Conservation (phyloP, 2,888 invertebrate genomes). For the Loripinus fragilis region DNA sequence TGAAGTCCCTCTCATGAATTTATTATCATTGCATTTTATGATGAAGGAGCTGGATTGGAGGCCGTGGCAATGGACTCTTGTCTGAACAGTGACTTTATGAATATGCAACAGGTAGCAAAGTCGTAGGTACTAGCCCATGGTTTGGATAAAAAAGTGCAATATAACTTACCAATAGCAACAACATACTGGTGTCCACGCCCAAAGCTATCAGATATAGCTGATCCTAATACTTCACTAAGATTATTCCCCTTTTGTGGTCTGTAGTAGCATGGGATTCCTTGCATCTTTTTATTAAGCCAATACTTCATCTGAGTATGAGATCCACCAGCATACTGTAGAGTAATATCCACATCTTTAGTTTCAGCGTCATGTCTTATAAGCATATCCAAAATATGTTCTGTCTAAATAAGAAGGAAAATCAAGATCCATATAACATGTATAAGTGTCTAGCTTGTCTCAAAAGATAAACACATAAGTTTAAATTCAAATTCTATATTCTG, state of each 20-base stretch:
- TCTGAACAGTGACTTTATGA: too few relatives aligned
- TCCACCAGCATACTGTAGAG: constrained; percentile 65
- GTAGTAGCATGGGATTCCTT: constrained; percentile 39
- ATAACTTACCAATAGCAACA: constrained; percentile 66
- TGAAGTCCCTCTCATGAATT: too few relatives aligned
- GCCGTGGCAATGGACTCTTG: too few relatives aligned
- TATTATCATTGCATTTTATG: too few relatives aligned
- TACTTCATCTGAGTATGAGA: constrained; percentile 55
- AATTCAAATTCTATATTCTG: too few relatives aligned
- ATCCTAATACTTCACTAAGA: constrained; percentile 62
- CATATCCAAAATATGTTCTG: constrained; percentile 63
- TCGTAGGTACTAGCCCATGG: too few relatives aligned
- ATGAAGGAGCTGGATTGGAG: too few relatives aligned
- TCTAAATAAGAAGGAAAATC: constrained; percentile 62
- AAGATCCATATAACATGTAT: too few relatives aligned
- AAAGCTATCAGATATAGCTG: constrained; percentile 60
- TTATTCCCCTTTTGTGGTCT: constrained; percentile 55
- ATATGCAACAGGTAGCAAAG: too few relatives aligned
- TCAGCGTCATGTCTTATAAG: constrained; percentile 40
- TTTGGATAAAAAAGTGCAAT: too few relatives aligned
- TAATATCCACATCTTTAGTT: constrained; percentile 41
- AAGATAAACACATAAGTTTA: too few relatives aligned
- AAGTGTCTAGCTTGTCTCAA: too few relatives aligned
- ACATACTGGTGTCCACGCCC: constrained; percentile 56
- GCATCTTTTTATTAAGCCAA: constrained; percentile 60